phyloP scores from a whole-genome alignment of 2,888 invertebrate genomes.

The Clostera curtula region DNA sequence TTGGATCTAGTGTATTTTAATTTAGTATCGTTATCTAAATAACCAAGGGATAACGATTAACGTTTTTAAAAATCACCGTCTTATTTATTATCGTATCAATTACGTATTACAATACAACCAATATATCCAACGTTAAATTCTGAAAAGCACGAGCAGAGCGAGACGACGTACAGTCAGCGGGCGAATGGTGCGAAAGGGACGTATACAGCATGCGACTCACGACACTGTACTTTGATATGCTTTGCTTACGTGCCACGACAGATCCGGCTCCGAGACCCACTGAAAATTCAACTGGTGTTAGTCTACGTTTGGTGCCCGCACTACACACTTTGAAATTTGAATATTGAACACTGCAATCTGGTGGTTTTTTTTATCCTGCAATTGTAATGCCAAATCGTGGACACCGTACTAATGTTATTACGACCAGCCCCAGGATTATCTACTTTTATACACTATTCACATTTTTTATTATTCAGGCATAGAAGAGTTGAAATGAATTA shows the following conservation, averaged over 20 bases:
- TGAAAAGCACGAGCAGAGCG: conserved; percentile 27
- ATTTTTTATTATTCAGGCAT: conserved; percentile 8
- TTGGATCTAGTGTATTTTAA: too few relatives aligned
- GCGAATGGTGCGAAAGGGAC: conserved; percentile 51
- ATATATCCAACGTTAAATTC: conserved; percentile 13
- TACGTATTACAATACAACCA: conserved; percentile 15
- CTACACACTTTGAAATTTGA: conserved; percentile 12
- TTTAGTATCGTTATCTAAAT: too few relatives aligned
- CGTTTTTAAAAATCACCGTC: too few relatives aligned
- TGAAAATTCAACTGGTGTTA: conserved; percentile 68
- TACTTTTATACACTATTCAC: conserved; percentile 35
- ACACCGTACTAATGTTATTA: conserved; percentile 32
- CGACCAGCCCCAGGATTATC: conserved; percentile 17
- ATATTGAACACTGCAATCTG: too few relatives aligned
- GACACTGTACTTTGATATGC: conserved; percentile 50
- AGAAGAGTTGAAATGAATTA: background rate
- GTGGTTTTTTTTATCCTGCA: conserved; percentile 13
- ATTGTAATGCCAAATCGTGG: conserved; percentile 27
- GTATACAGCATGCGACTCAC: conserved; percentile 65
- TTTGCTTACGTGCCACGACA: conserved; percentile 69
- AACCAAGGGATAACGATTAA: too few relatives aligned
- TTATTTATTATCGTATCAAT: too few relatives aligned
- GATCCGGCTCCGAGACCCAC: conserved; percentile 70
- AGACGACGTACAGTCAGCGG: conserved; percentile 44
- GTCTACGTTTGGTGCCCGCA: conserved; percentile 51